Evolutionary conservation across 2,113 vertebrate species (phyloP).

Genomic region (Hypanus sabinus): DNA sequence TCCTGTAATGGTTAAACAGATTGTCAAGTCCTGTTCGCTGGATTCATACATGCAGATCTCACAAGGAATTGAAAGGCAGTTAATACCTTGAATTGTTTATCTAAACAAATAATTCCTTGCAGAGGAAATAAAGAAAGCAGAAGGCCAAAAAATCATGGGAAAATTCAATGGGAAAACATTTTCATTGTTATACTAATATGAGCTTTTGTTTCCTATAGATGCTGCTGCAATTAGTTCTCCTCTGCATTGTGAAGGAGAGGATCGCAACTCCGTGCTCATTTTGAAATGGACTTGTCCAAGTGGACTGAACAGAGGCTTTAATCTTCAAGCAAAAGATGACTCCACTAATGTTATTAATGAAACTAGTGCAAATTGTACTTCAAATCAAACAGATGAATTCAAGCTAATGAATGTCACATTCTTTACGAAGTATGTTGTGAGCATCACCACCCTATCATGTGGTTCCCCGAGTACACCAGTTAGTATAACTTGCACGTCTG

Average conservation of each 20-base stretch:
- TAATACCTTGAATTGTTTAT: neutral
- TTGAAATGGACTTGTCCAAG: conserved; percentile 60
- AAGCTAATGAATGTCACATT: conserved; percentile 48
- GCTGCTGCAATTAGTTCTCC: conserved; percentile 48
- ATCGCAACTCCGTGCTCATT: conserved; percentile 45
- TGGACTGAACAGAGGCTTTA: conserved; percentile 52
- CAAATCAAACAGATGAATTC: neutral
- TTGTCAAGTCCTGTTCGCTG: neutral
- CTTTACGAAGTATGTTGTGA: conserved; percentile 56
- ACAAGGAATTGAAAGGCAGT: neutral
- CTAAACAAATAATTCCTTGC: neutral
- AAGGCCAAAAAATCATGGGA: neutral
- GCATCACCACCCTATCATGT: conserved; percentile 57
- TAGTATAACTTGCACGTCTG: conserved; percentile 48
- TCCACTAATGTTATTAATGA: fast-evolving
- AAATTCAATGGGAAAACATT: neutral
- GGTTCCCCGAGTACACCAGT: conserved; percentile 44
- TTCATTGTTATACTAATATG: neutral
- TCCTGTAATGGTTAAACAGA: neutral
- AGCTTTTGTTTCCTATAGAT: conserved; percentile 43
- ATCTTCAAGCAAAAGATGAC: neutral
- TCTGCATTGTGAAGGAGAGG: conserved; percentile 49
- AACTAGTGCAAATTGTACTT: fast-evolving
- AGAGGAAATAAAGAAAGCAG: neutral
- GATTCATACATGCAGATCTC: neutral